These are phyloP conservation scores for Lepilemur septentrionalis DNA, from an alignment of 2,797 vertebrate genomes.

Conservation along the genomic window DNA sequence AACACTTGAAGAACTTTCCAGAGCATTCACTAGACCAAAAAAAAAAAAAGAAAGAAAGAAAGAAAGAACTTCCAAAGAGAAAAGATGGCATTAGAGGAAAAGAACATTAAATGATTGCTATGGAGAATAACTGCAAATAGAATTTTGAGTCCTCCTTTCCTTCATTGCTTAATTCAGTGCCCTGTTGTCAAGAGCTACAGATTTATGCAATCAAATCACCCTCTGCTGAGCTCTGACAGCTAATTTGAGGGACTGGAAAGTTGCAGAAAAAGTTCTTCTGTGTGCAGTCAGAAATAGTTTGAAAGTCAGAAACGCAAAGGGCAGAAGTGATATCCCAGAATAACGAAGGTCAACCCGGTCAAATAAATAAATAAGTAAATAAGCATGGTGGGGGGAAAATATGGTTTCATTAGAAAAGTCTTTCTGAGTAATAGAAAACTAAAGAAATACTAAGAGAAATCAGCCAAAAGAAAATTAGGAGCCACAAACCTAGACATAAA, in stretches of 20 bases:
- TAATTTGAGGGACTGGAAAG: not conserved
- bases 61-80: not conserved
- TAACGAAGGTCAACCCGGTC: not conserved
- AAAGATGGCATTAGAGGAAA: not conserved
- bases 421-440: slow-evolving; percentile 68
- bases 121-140: not conserved
- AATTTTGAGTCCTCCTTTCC: not conserved
- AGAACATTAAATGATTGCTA: not conserved
- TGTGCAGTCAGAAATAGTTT: slow-evolving; percentile 64
- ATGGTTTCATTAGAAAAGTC: slow-evolving; percentile 58
- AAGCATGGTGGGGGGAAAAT: slow-evolving; percentile 15
- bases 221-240: not conserved
- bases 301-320: slow-evolving; percentile 59
- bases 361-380: slow-evolving; percentile 66
- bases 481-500: slow-evolving; percentile 76
- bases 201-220: not conserved
- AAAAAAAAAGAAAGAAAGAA: not conserved
- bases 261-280: slow-evolving; percentile 20
- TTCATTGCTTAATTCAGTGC: not conserved
- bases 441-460: slow-evolving; percentile 72
- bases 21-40: not conserved
- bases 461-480: slow-evolving; percentile 76
- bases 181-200: not conserved
- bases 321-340: slow-evolving; percentile 64
- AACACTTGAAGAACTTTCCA: not conserved